A percentile compares a stretch with the other conserved stretches of the same genome.
These are phyloP conservation scores for Bathynomus jamesi DNA, from an alignment of 1,140 invertebrate genomes.

Conservation along the genomic window DNA sequence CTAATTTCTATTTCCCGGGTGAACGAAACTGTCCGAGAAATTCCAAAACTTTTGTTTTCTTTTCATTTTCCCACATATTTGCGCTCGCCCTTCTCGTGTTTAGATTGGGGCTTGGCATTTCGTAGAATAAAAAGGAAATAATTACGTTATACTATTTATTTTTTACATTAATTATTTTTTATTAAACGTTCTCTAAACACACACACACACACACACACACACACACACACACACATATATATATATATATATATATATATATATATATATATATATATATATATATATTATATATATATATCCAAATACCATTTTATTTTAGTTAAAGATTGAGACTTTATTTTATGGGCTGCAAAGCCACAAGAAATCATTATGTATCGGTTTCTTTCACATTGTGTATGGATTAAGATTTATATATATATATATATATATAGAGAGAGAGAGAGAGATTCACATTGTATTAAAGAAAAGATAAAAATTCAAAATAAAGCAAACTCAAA, in stretches of 20 bases:
- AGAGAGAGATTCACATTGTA: too few relatives aligned
- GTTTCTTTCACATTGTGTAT: too few relatives aligned
- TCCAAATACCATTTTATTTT: too few relatives aligned
- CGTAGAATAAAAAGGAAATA: background rate
- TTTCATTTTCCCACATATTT: background rate
- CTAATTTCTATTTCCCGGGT: background rate
- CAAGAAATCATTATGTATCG: too few relatives aligned
- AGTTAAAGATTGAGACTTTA: too few relatives aligned
- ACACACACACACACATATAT: constrained; percentile 2
- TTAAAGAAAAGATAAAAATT: too few relatives aligned
- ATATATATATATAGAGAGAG: background rate
- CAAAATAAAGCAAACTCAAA: too few relatives aligned
- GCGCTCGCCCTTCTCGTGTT: background rate
- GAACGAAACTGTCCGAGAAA: background rate
- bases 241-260: background rate
- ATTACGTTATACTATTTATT: background rate
- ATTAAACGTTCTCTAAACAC: too few relatives aligned
- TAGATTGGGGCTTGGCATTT: background rate
- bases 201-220: constrained; percentile 2
- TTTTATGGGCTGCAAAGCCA: too few relatives aligned
- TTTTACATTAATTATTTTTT: too few relatives aligned
- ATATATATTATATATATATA: background rate
- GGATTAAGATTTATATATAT: background rate
- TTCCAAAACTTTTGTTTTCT: background rate
- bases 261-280: background rate